phyloP scores from a whole-genome alignment of 2,797 vertebrate species.

The Adrianichthys oophorus region DNA sequence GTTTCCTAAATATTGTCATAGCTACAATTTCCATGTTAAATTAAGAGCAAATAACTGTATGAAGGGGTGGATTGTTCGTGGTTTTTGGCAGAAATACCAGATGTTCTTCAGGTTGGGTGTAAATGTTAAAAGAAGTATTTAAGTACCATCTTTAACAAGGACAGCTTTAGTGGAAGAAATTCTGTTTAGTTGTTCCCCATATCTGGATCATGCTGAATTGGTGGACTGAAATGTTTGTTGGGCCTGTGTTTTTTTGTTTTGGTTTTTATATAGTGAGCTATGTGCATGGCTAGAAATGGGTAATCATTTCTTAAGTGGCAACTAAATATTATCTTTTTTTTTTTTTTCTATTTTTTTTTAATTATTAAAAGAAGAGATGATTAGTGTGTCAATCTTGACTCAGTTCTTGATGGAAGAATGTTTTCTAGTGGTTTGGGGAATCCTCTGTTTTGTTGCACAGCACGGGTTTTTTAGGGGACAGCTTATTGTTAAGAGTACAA shows the following conservation, averaged over 20 bases:
- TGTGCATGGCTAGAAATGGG: slow-evolving; percentile 2
- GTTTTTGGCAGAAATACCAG: no score
- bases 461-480: not conserved
- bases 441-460: slow-evolving; percentile 5
- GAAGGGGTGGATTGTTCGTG: no score
- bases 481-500: slow-evolving; percentile 7
- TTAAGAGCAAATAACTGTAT: no score
- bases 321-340: not conserved
- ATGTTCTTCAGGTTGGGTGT: no score
- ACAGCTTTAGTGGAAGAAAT: no score
- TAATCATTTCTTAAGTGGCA: not conserved
- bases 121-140: no score
- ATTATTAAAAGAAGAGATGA: not conserved
- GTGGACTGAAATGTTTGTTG: not conserved
- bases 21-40: no score
- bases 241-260: not conserved
- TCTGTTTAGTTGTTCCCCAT: no score
- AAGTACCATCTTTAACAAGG: no score
- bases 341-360: not conserved
- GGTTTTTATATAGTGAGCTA: slow-evolving; percentile 4
- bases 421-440: slow-evolving; percentile 1
- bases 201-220: no score
- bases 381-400: not conserved
- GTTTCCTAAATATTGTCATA: no score
- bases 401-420: not conserved